Base-by-base conservation (phyloP, 2,113 vertebrate genomes). In the Chionomys nivalis region DNA sequence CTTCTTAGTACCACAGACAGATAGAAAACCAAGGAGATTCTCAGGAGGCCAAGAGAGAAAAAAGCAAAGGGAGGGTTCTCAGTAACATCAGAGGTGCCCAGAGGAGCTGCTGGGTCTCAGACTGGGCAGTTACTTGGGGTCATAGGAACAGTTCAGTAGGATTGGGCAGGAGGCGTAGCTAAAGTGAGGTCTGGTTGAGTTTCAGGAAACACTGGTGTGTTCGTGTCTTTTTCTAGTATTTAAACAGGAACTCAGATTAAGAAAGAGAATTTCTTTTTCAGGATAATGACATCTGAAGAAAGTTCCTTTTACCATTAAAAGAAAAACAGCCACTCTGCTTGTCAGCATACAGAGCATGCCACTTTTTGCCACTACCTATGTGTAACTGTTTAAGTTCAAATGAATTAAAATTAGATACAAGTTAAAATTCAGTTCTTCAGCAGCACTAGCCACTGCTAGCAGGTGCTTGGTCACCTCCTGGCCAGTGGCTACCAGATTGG, bases 381-480 rank as follows among this genome's bases (percentile, higher is more conserved):
- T n/a, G n/a, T 87, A 49, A 61, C 49, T 87, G 13, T 52, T 93
- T 75, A 58, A 28, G 66, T 90, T 39, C n/a, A 73, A 90, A 76
- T 79, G 26, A 88, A 65, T 79, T 86, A 9, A 93, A 87, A 85
- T 68, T 6, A 79, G 89, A 47, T 89, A 5, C 39, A 94, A 89
- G 31, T 39, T 42, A 90, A 89, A 94, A 31, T n/a, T 23, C 49
- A 36, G 47, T 68, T 87, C 68, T 23, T 94, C 19, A 47, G 0
- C 65, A 39, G 44, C 21, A 47, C 8, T 24, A 47, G 36, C 39
- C 47, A 13, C 19, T 1, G 3, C 24, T 55, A 55, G 31, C 16
- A 39, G 47, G n/a, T 58, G 31, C 16, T 55, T 36, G 31, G 1
- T 4, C 3, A 4, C 68, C 44, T 23, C 5, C 0, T 12, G 81